Evolutionary conservation across 1,140 invertebrate species (phyloP).

Genomic region (Belonocnema kinseyi): DNA sequence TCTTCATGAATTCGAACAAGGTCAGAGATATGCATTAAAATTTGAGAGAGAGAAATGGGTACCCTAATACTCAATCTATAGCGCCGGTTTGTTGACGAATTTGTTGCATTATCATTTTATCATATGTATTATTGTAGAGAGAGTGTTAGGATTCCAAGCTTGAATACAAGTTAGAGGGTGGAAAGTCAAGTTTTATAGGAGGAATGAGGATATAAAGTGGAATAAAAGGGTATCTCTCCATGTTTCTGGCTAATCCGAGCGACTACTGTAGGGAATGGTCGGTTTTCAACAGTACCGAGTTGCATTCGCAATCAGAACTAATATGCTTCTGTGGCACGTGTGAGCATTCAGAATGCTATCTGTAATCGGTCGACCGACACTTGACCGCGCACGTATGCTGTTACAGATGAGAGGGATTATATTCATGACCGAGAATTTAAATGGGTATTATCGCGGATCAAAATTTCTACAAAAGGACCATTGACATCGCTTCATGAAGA

Average conservation of each 20-base stretch:
- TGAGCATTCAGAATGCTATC: conserved; percentile 24
- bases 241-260: not conserved
- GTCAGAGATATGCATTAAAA: no score
- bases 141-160: no score
- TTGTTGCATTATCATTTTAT: no score
- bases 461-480: conserved; percentile 4
- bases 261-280: conserved; percentile 4
- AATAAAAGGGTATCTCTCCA: conserved; percentile 16
- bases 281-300: conserved; percentile 4
- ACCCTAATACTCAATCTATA: no score
- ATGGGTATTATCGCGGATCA: conserved; percentile 19
- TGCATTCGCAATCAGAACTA: not conserved
- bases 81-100: no score
- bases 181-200: not conserved
- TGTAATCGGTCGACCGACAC: conserved; percentile 24
- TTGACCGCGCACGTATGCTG: conserved; percentile 5
- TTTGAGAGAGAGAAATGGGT: no score
- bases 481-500: not conserved
- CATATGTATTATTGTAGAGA: no score
- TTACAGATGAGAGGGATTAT: conserved; percentile 20
- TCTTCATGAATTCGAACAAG: no score
- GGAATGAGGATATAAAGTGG: conserved; percentile 1
- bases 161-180: not conserved
- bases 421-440: conserved; percentile 22
- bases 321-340: conserved; percentile 6